Percentiles rank a stretch among this genome's conserved stretches.
phyloP scores from a whole-genome alignment of 2,113 vertebrate species.

The Psettodes erumei region DNA sequence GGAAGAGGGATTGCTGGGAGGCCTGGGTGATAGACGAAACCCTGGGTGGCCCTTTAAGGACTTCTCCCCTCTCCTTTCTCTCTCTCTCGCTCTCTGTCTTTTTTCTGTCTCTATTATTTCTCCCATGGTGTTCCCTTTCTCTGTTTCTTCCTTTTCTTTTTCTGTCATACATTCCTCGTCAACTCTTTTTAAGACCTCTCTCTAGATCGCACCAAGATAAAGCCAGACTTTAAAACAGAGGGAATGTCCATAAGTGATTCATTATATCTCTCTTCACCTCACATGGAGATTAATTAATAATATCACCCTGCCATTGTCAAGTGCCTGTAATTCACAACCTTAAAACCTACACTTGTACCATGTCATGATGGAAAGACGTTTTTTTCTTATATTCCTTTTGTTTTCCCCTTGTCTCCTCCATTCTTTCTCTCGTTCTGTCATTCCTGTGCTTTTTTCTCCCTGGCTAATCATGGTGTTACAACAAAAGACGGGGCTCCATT shows the following conservation, averaged over 20 bases:
- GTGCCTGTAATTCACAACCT: conserved; percentile 74
- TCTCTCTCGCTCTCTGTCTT: conserved; percentile 47
- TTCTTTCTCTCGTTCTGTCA: conserved; percentile 67
- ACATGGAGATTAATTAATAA: conserved; percentile 82
- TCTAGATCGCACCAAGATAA: conserved; percentile 64
- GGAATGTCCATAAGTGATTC: conserved; percentile 79
- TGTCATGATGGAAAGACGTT: conserved; percentile 63
- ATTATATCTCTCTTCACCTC: conserved; percentile 73
- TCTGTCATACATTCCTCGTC: conserved; percentile 58
- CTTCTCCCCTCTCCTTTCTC: conserved; percentile 55
- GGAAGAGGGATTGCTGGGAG: conserved; percentile 78
- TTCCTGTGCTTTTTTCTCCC: conserved; percentile 64
- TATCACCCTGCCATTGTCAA: conserved; percentile 70
- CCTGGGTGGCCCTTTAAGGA: conserved; percentile 75
- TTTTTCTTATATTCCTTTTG: conserved; percentile 53
- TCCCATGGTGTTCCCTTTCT: conserved; percentile 51
- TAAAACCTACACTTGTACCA: conserved; percentile 76
- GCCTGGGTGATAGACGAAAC: conserved; percentile 74
- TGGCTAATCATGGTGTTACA: conserved; percentile 95
- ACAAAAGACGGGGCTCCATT: conserved; percentile 98
- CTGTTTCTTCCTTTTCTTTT: conserved; percentile 32
- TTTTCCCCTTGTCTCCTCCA: conserved; percentile 49
- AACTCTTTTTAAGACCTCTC: conserved; percentile 44
- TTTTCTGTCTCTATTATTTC: conserved; percentile 67
- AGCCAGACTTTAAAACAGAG: conserved; percentile 56